Evolutionary conservation across 2,113 vertebrate species (phyloP).

Genomic region (Campylomormyrus tamandua): DNA sequence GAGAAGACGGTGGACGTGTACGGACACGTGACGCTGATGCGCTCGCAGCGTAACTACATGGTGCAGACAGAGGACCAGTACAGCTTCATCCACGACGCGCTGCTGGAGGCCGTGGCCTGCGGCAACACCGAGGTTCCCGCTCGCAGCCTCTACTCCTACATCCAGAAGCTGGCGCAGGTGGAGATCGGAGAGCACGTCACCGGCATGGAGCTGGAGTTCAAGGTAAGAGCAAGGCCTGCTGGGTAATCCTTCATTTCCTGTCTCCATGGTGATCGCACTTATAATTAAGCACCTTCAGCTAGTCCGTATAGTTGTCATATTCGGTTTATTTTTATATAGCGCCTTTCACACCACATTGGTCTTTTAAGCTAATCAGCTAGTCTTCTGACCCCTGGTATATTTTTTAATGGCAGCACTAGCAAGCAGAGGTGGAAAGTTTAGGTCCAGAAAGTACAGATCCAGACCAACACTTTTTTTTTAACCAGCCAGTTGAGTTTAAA

Average conservation of each 20-base stretch:
- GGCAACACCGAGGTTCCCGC: conserved; percentile 94
- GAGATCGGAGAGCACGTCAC: conserved; percentile 87
- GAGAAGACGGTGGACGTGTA: conserved; percentile 95
- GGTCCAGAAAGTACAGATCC: no score
- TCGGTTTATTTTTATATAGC: background rate
- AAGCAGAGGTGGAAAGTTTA: background rate
- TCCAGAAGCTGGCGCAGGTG: conserved; percentile 90
- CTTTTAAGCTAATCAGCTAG: background rate
- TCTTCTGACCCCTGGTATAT: background rate
- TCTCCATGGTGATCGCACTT: background rate
- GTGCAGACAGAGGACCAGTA: conserved; percentile 98
- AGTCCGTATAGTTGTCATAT: background rate
- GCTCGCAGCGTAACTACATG: conserved; percentile 97
- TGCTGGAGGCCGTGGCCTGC: conserved; percentile 91
- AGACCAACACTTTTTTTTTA: no score
- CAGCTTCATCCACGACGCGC: conserved; percentile 94
- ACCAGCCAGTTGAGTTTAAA: no score
- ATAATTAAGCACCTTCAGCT: background rate
- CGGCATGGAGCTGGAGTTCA: conserved; percentile 96
- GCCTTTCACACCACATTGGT: background rate
- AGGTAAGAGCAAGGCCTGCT: conserved; percentile 57
- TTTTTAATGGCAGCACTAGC: background rate
- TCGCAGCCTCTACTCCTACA: conserved; percentile 86
- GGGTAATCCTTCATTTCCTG: background rate
- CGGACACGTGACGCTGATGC: conserved; percentile 92